Evolutionary conservation across 2,113 vertebrate genomes (phyloP).

Genomic region (Vulpes lagopus): DNA sequence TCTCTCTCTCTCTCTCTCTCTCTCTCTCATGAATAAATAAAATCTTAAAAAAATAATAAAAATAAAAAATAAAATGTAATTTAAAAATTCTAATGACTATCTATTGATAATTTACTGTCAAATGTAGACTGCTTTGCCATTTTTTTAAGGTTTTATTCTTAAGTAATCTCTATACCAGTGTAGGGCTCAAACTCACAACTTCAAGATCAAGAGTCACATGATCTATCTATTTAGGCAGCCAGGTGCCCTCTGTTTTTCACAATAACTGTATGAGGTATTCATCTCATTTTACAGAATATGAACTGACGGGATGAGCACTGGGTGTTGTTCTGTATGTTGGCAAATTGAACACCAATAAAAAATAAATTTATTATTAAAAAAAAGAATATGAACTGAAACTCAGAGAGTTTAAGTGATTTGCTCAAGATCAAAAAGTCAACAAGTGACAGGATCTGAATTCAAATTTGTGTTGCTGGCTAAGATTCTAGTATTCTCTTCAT

Average conservation of each 20-base stretch:
- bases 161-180: not conserved
- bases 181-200: not conserved
- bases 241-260: not conserved
- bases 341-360: too few species aligned
- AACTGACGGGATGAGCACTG: too few species aligned
- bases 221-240: not conserved
- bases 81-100: not conserved
- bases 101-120: not conserved
- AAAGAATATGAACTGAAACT: not conserved
- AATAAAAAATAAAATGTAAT: not conserved
- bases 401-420: not conserved
- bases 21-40: too few species aligned
- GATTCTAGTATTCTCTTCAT: not conserved
- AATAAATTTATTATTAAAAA: too few species aligned
- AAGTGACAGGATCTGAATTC: not conserved
- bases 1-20: too few species aligned
- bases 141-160: not conserved
- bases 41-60: conserved; percentile 61
- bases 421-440: not conserved
- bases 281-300: not conserved
- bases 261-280: not conserved
- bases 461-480: not conserved
- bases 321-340: too few species aligned
- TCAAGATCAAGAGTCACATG: not conserved
- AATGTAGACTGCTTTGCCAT: not conserved